Evolutionary conservation across 2,888 invertebrate genomes (phyloP), one percentile per base, ranked within the genome.

Genomic region (Eupithecia subfuscata): DNA sequence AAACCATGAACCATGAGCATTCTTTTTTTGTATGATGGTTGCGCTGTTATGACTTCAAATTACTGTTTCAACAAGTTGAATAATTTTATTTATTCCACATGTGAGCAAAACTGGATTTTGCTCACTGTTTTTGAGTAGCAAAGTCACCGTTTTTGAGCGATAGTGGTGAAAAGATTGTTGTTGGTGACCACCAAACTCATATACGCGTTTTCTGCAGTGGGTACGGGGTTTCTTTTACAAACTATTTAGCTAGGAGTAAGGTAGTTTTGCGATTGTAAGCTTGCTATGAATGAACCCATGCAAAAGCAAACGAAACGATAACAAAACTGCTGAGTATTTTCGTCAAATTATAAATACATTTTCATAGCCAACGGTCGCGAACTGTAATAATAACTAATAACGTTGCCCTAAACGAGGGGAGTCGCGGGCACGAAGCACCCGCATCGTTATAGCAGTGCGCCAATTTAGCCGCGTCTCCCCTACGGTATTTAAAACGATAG

Each of bases 401-500:
- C 63, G 48, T 60, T 73, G 63, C 52, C n/a, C 71, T 69, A 82
- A 78, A 83, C 81, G 84, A 83, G 83, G 87, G 86, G 87, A 86
- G 84, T 82, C 73, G 78, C 75, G 83, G 82, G 76, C 71, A 85
- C 82, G 86, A 87, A 88, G 88, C 87, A 88, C 94, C 93, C 93
- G 94, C 94, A 94, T 94, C 86, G 88, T 88, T 90, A 92, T 90
- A 91, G 91, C 87, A 89, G 91, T 88, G 86, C 88, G 93, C 93
- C 92, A 93, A 92, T 92, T 89, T 91, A 90, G 85, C 86, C 84
- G 81, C 85, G 84, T 83, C 86, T 87, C 91, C 93, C 92, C 91
- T 88, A 85, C 83, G 85, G 88, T 90, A 89, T 92, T 92, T 90
- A 88, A 86, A 90, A 87, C 86, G 80, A 84, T 88, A 90, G 92